phyloP scores from a whole-genome alignment of 2,888 invertebrate species.

The Hedya salicella region DNA sequence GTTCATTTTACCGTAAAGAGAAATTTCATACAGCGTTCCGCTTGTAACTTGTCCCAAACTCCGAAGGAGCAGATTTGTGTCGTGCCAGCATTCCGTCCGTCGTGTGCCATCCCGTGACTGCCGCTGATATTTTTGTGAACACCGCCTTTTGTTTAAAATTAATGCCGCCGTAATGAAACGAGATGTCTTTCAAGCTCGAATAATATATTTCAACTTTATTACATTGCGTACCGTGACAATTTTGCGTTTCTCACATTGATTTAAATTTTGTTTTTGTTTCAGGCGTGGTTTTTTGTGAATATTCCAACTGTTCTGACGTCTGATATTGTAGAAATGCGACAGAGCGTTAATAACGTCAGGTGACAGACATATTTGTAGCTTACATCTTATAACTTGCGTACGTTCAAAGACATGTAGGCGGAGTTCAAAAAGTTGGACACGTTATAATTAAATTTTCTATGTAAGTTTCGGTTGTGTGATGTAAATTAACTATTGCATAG shows the following conservation, averaged over 20 bases:
- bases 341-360: not conserved
- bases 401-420: too few relatives aligned
- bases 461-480: too few relatives aligned
- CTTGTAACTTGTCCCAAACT: constrained; percentile 44
- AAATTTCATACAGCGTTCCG: not conserved
- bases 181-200: constrained; percentile 18
- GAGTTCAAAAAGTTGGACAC: too few relatives aligned
- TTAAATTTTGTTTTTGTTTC: not conserved
- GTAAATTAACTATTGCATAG: too few relatives aligned
- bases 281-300: not conserved
- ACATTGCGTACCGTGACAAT: constrained; percentile 1
- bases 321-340: not conserved
- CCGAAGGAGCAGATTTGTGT: constrained; percentile 52
- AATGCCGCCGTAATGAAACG: constrained; percentile 37
- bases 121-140: constrained; percentile 55
- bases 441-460: too few relatives aligned
- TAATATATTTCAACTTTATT: constrained; percentile 26
- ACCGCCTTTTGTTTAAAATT: constrained; percentile 42
- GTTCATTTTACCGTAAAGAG: not conserved
- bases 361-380: not conserved
- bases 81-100: constrained; percentile 51
- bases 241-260: constrained; percentile 4
- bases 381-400: too few relatives aligned
- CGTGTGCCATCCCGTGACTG: constrained; percentile 69
- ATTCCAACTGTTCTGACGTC: not conserved